These are phyloP conservation scores for Fistularia commersonii DNA, from an alignment of 2,797 vertebrate genomes.

Conservation along the genomic window DNA sequence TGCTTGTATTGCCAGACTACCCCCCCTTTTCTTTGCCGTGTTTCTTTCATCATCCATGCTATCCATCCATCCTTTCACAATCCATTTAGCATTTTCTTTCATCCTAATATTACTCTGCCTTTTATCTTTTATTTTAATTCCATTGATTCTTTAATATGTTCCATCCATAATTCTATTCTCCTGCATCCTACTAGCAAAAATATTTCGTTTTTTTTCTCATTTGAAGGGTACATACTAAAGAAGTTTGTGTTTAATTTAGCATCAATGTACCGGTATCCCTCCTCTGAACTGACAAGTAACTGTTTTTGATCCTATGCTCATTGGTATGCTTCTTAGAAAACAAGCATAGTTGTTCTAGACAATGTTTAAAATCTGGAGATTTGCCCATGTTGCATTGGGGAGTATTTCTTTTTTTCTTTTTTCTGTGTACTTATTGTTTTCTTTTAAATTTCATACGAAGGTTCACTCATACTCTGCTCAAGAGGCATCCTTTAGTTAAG, in stretches of 20 bases:
- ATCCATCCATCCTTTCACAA: no score
- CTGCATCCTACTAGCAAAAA: slow-evolving; percentile 60
- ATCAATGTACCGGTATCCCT: slow-evolving; percentile 32
- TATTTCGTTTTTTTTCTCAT: no score
- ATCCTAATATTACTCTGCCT: no score
- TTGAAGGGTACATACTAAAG: slow-evolving; percentile 46
- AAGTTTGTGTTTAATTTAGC: slow-evolving; percentile 21
- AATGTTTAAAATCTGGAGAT: slow-evolving; percentile 34
- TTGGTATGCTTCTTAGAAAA: slow-evolving; percentile 29
- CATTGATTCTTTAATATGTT: slow-evolving; percentile 7
- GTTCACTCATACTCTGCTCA: slow-evolving; percentile 24
- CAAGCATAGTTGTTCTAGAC: slow-evolving; percentile 30
- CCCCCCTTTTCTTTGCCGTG: slow-evolving; percentile 6
- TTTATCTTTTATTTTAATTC: no score
- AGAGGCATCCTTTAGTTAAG: slow-evolving; percentile 20
- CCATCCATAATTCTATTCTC: slow-evolving; percentile 15
- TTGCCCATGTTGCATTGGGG: slow-evolving; percentile 29
- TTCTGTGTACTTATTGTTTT: slow-evolving; percentile 12
- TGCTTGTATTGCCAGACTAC: background rate
- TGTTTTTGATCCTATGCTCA: slow-evolving; percentile 28
- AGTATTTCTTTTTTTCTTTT: no score
- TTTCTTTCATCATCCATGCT: background rate
- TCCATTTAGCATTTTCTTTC: no score
- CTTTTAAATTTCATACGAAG: slow-evolving; percentile 50
- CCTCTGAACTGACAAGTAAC: slow-evolving; percentile 18